Evolutionary conservation across 1,140 invertebrate genomes (phyloP).

Genomic region (Goniozus legneri): DNA sequence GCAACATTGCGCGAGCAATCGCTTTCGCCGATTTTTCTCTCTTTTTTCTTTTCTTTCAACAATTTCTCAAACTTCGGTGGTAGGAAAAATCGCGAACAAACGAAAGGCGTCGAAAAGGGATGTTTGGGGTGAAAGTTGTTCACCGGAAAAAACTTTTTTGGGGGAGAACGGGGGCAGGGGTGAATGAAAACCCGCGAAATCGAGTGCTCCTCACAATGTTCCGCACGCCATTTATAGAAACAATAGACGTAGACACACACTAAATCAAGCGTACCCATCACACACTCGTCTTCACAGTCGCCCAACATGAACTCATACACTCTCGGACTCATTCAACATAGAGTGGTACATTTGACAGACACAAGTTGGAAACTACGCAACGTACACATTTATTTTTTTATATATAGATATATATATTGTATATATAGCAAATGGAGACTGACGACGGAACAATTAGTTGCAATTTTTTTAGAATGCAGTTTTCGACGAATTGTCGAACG

Average conservation of each 20-base stretch:
- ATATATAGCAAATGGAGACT: too few species aligned
- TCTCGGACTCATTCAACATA: slow-evolving; percentile 49
- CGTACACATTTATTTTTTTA: slow-evolving; percentile 24
- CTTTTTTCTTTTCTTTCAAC: slow-evolving; percentile 4
- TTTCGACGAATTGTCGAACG: too few species aligned
- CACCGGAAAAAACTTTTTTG: too few species aligned
- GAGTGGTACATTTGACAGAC: slow-evolving; percentile 57
- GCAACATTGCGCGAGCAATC: slow-evolving; percentile 40
- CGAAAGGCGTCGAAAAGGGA: too few species aligned
- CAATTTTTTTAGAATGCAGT: too few species aligned
- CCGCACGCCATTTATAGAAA: slow-evolving; percentile 50
- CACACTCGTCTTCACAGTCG: slow-evolving; percentile 46
- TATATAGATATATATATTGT: background rate
- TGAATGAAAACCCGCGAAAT: too few species aligned
- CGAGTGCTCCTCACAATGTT: slow-evolving; percentile 41
- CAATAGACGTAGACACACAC: slow-evolving; percentile 56
- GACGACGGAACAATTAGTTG: too few species aligned
- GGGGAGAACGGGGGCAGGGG: too few species aligned
- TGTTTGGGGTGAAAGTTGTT: too few species aligned
- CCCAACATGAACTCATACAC: slow-evolving; percentile 48
- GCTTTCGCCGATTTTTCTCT: slow-evolving; percentile 10
- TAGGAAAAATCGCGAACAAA: too few species aligned
- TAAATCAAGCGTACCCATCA: slow-evolving; percentile 54
- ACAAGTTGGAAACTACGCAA: slow-evolving; percentile 56
- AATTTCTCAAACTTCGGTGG: too few species aligned